Evolutionary conservation across 2,113 vertebrate genomes (phyloP), one percentile per base, ranked within the genome.

Genomic region (Prionailurus bengalensis): DNA sequence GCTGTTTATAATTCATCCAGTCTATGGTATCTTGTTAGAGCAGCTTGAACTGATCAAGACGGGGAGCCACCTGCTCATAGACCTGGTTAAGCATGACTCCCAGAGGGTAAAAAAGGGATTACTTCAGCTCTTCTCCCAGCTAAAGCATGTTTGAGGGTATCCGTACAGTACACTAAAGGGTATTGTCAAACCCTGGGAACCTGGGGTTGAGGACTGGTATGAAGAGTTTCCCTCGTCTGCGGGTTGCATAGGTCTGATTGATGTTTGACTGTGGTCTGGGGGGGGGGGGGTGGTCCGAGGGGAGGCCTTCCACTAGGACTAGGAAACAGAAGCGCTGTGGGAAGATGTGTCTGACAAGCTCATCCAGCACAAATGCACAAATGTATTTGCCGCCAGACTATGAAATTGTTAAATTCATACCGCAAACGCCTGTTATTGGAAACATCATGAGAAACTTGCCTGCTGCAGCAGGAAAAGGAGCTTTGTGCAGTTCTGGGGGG

Each of bases 281-380:
- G 5, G 42, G 1, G 65, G 42, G 3, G 39, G 73, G 65, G 48
- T 4, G 27, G 48, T 13, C 61, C 11, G 4, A 48, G 17, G 9
- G 42, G 27, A 78, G 19, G 25, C 14, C 42, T 71, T 94, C 68
- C 78, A 71, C 36, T n/a, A 36, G 71, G 68, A 63, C 39, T 21
- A 25, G 68, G 82, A 68, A 42, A 68, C 48, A 58, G 55, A 55
- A 48, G 68, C 39, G 21, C 25, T 68, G 58, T 58, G 17, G 36
- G 36, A 51, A 89, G 42, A 58, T 39, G 76, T 82, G 33, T 89
- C 48, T 61, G 80, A 89, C 78, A 83, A 89, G 63, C 65, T 79
- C 89, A n/a, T 96, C 84, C 85, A 93, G 91, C 31, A 86, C 96
- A 93, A 96, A 8, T 11, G 91, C 31, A 86, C 96, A 93, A 96